Percentiles rank a stretch among this genome's conserved stretches.
phyloP scores from a whole-genome alignment of 2,113 vertebrate genomes.

The Gasterosteus nipponicus region DNA sequence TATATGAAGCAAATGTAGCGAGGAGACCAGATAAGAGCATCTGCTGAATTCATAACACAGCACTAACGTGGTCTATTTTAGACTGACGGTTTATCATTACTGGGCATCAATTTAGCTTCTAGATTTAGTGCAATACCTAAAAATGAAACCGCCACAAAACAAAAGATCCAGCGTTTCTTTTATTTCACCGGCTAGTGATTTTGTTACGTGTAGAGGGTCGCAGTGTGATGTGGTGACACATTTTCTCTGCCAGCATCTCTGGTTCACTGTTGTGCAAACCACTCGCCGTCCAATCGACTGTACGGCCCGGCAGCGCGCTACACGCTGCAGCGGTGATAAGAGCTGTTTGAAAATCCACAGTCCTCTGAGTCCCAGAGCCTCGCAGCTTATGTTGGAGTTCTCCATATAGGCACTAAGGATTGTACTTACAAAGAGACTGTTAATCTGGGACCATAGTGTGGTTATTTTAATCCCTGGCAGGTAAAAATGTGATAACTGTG shows the following conservation, averaged over 20 bases:
- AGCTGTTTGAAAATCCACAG: constrained; percentile 46
- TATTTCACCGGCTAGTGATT: constrained; percentile 75
- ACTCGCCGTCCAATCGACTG: constrained; percentile 41
- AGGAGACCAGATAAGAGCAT: not conserved
- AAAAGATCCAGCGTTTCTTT: constrained; percentile 58
- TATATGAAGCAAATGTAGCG: not conserved
- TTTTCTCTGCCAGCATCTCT: constrained; percentile 50
- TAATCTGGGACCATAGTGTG: constrained; percentile 67
- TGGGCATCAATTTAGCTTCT: constrained; percentile 44
- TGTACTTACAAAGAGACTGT: constrained; percentile 50
- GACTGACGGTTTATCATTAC: constrained; percentile 40
- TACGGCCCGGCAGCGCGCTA: constrained; percentile 21
- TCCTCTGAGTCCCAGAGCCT: constrained; percentile 56
- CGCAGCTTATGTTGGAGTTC: constrained; percentile 58
- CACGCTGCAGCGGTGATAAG: constrained; percentile 54
- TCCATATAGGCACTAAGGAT: constrained; percentile 56
- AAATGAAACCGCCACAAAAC: constrained; percentile 53
- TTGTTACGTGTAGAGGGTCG: constrained; percentile 57
- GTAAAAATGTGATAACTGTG: constrained; percentile 61
- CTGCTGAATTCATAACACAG: not conserved
- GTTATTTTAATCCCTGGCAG: constrained; percentile 73
- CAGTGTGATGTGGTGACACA: constrained; percentile 32
- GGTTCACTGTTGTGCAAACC: constrained; percentile 50
- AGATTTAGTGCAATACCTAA: constrained; percentile 60
- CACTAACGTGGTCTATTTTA: not conserved